phyloP scores from a whole-genome alignment of 2,888 invertebrate species.

The Platynereis dumerilii region DNA sequence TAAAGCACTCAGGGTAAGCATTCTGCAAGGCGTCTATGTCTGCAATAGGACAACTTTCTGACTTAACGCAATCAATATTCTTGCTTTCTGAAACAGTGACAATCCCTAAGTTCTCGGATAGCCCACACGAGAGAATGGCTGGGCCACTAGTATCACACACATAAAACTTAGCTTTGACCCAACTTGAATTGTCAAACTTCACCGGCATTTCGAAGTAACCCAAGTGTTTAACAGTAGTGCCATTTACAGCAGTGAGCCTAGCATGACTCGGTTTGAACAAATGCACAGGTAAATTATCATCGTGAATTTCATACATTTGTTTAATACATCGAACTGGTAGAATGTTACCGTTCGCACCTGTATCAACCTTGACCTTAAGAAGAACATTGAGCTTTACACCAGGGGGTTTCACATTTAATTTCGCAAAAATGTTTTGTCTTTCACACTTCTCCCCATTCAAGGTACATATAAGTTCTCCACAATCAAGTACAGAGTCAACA shows the following conservation, averaged over 20 bases:
- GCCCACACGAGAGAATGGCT: neutral
- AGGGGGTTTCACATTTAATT: neutral
- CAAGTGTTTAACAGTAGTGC: neutral
- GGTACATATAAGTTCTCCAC: too few relatives aligned
- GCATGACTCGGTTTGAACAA: neutral
- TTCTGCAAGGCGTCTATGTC: neutral
- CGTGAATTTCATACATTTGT: neutral
- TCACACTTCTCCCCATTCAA: too few relatives aligned
- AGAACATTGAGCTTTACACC: neutral
- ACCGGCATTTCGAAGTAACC: neutral
- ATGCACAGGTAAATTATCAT: too few relatives aligned
- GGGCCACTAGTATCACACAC: neutral
- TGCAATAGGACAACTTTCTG: neutral
- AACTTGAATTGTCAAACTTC: too few relatives aligned
- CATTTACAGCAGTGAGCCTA: neutral
- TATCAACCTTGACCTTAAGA: too few relatives aligned
- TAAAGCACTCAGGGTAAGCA: neutral
- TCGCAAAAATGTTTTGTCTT: neutral
- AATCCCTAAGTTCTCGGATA: neutral
- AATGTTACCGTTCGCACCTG: too few relatives aligned
- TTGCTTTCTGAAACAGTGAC: neutral
- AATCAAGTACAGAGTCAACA: too few relatives aligned
- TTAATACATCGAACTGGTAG: neutral
- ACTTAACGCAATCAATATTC: neutral
- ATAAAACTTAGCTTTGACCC: neutral